Percentiles rank a stretch among this genome's conserved stretches.
phyloP scores from a whole-genome alignment of 1,140 invertebrate genomes.

The Lithobius niger region DNA sequence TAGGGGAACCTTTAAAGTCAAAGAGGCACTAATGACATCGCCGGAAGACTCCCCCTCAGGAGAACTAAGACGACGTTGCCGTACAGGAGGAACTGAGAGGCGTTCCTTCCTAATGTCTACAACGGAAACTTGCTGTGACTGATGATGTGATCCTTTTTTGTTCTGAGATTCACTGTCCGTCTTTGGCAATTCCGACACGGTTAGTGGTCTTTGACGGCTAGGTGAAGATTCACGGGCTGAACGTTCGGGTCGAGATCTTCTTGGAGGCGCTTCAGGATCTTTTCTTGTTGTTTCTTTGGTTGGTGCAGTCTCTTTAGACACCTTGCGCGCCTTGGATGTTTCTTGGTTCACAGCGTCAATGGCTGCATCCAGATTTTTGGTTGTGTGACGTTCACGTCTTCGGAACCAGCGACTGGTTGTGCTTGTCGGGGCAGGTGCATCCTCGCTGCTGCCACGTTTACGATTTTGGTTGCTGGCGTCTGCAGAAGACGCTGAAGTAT shows the following conservation, averaged over 20 bases:
- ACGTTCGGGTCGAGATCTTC: too few relatives aligned
- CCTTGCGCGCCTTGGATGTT: too few relatives aligned
- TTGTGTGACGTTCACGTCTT: slow-evolving; percentile 4
- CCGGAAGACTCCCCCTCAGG: slow-evolving; percentile 23
- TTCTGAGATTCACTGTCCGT: not conserved
- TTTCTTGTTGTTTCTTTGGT: too few relatives aligned
- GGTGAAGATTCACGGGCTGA: too few relatives aligned
- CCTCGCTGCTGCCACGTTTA: too few relatives aligned
- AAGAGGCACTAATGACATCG: slow-evolving; percentile 59
- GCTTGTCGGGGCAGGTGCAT: too few relatives aligned
- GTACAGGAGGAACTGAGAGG: slow-evolving; percentile 16
- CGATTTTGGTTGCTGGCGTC: not conserved
- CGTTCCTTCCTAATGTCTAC: slow-evolving; percentile 14
- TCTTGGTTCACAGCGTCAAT: slow-evolving; percentile 22
- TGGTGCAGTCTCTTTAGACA: too few relatives aligned
- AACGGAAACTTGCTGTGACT: slow-evolving; percentile 11
- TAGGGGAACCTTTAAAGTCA: slow-evolving; percentile 52
- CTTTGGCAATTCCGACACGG: not conserved
- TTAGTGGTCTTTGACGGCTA: not conserved
- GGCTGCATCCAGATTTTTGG: slow-evolving; percentile 32
- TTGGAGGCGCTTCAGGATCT: too few relatives aligned
- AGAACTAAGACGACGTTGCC: slow-evolving; percentile 16
- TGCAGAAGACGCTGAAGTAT: not conserved
- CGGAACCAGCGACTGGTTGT: slow-evolving; percentile 3
- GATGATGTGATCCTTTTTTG: not conserved